These are phyloP conservation scores for Carapus acus DNA, from an alignment of 2,797 vertebrate genomes.

Conservation along the genomic window DNA sequence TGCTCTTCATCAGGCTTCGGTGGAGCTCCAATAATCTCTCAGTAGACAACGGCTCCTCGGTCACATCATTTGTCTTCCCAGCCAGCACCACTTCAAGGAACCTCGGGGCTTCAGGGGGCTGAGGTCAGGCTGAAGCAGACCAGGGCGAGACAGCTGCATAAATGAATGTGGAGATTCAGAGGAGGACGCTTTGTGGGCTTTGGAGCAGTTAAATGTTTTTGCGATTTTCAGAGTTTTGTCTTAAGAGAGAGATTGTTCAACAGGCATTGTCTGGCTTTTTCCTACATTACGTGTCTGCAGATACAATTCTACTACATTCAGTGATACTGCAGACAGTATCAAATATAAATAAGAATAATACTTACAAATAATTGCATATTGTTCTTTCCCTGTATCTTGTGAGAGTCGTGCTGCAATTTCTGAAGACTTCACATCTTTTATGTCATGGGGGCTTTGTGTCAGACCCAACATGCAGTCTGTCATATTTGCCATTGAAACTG, in stretches of 20 bases:
- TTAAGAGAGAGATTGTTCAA: too few relatives aligned
- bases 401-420: too few relatives aligned
- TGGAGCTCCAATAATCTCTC: conserved; percentile 51
- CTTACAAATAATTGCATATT: too few relatives aligned
- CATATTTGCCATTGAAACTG: conserved; percentile 39
- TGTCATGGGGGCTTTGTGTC: conserved; percentile 37
- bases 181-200: neutral
- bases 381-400: too few relatives aligned
- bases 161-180: conserved; percentile 11
- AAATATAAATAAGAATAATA: too few relatives aligned
- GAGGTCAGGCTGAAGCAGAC: conserved; percentile 31
- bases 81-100: conserved; percentile 49
- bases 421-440: too few relatives aligned
- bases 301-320: too few relatives aligned
- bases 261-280: too few relatives aligned
- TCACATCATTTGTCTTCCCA: conserved; percentile 61
- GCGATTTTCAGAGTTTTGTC: too few relatives aligned
- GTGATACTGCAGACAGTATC: too few relatives aligned
- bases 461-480: conserved; percentile 38
- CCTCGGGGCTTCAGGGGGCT: conserved; percentile 28
- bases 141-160: conserved; percentile 18
- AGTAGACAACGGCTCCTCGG: conserved; percentile 47
- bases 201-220: neutral
- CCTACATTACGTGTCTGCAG: too few relatives aligned
- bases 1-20: conserved; percentile 33